A percentile compares a stretch with the other conserved stretches of the same genome.
Conservation (phyloP, 2,888 invertebrate genomes). For the Apodemia mormo region DNA sequence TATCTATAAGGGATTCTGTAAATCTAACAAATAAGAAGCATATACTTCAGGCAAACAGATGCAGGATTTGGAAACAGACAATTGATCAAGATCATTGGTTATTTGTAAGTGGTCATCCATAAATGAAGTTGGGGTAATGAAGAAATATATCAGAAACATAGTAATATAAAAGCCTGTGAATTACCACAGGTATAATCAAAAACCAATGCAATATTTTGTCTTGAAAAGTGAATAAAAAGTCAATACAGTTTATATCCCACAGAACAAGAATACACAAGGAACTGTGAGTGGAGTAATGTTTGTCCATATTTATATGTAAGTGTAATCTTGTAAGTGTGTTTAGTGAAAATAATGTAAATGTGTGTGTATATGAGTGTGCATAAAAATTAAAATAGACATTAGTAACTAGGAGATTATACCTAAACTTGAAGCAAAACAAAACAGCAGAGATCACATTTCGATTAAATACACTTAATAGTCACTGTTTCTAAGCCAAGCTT, state of each 20-base stretch:
- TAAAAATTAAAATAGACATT: neutral
- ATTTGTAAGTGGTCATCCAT: conserved; percentile 1
- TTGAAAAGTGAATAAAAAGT: too few species aligned
- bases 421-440: neutral
- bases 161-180: neutral
- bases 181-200: neutral
- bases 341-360: neutral
- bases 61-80: neutral
- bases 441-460: neutral
- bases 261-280: too few species aligned
- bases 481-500: neutral
- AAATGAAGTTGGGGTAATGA: neutral
- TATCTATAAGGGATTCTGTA: too few species aligned
- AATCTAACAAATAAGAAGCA: too few species aligned
- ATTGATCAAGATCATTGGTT: neutral
- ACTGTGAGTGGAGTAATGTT: too few species aligned
- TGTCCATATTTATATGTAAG: too few species aligned
- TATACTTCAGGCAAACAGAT: neutral
- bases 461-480: neutral
- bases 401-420: too few species aligned
- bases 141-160: neutral
- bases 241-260: too few species aligned
- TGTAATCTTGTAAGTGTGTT: neutral
- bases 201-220: neutral
- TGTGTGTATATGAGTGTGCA: neutral